Base-by-base conservation (phyloP, 2,797 vertebrate genomes). In the Takifugu rubripes region DNA sequence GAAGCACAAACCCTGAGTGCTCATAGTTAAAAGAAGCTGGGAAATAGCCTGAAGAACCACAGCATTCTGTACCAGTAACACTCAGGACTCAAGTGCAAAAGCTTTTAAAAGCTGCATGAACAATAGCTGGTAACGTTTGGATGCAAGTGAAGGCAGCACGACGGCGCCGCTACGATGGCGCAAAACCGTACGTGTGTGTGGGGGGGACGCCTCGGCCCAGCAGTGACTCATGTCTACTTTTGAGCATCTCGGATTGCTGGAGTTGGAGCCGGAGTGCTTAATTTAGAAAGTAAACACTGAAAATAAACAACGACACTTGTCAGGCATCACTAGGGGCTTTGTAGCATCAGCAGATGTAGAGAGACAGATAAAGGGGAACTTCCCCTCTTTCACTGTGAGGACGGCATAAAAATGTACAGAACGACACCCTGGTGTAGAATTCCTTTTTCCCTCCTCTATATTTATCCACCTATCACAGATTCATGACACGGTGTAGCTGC, bases 221-320 rank as follows among this genome's bases (percentile, higher is more conserved):
- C 55, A 40, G 62, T 63, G 61, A 65, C 60, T 73, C 76, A 74
- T 80, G 52, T 78, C 69, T 71, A 74, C 61, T 71, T 79, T 55
- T 59, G 64, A 74, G 70, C 66, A 59, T 79, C 59, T 74, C 40
- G 1, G 61, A 66, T 85, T 61, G 51, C 82, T 78, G 61, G 53
- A 72, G 36, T 40, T 21, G 21, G 21, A 21, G 21, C 21, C 21
- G 21, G 21, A 71, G 56, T 21, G 79, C 87, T 69, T 68, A 74
- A 77, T 72, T 84, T 86, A 88, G 86, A 83, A 73, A 47, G 65
- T 50, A 59, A 76, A 68, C 3, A 17, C 63, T 56, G 56, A 70
- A 89, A 87, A 86, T 83, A 86, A 75, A 74, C 73, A 77, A 77
- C 77, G 77, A 72, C 59, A 60, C 72, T 73, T 73, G 71, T 77